These are phyloP conservation scores for Hemibagrus wyckioides DNA, from an alignment of 2,113 vertebrate species.

Conservation along the genomic window DNA sequence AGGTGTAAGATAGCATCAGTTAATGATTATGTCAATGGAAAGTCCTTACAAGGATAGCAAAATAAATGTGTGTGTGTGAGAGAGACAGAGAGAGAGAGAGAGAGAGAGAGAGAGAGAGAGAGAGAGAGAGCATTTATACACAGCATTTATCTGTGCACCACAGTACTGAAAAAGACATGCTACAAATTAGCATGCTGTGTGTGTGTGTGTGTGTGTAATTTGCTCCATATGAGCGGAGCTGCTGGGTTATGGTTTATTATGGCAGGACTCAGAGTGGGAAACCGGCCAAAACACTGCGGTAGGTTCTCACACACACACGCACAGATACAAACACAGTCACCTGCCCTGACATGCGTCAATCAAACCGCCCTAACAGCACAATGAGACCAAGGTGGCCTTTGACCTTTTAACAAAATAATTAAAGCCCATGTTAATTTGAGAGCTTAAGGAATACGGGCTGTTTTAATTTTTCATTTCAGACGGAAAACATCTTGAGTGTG, in stretches of 20 bases:
- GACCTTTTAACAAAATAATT: constrained; percentile 19
- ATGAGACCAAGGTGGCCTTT: not conserved
- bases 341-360: constrained; percentile 41
- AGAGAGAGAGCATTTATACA: not conserved
- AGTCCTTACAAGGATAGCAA: not conserved
- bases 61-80: constrained; percentile 13
- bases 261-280: constrained; percentile 36
- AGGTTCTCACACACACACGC: constrained; percentile 38
- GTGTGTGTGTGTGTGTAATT: constrained; percentile 52
- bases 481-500: not conserved
- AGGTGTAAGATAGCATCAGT: not conserved
- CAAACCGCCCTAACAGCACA: constrained; percentile 22
- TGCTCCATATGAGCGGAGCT: constrained; percentile 56
- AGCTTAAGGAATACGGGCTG: not conserved
- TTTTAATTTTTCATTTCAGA: not conserved
- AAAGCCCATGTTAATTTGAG: not conserved
- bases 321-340: constrained; percentile 21
- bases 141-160: constrained; percentile 47
- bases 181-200: constrained; percentile 55
- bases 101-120: not conserved
- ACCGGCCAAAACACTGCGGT: constrained; percentile 48
- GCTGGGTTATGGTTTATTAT: constrained; percentile 56
- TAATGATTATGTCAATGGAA: not conserved
- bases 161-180: constrained; percentile 54
- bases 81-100: not conserved